Base-by-base conservation (phyloP, 2,888 invertebrate species). In the Acronicta aceris region DNA sequence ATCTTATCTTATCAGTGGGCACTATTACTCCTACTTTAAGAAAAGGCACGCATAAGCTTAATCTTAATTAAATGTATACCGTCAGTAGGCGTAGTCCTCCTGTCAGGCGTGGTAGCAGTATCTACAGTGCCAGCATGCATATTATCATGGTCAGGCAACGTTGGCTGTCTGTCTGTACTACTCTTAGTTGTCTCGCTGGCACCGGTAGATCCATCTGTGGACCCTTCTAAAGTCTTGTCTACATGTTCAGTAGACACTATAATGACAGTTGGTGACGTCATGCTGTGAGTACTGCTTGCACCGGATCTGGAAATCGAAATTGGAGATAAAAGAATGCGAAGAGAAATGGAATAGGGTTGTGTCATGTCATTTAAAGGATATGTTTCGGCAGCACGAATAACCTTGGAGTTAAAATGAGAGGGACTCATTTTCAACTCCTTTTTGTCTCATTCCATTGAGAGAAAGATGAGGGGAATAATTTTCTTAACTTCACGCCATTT, bases 81-180 rank as follows among this genome's bases (percentile, higher is more conserved):
- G 58, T 91, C 92, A 59, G 89, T 90, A 36, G 91, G 90, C 0
- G 94, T 93, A 9, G 94, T 93, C 21, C 87, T 84, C 33, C 84
- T 85, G 1, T 90, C 91, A 0, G 87, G 85, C 0, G 87, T 81
- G 0, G 89, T 87, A 0, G 81, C 87, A 30, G 80, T 76, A 27
- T 87, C 89, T 0, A 86, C 64, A 0, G 93, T 93, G 0, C 89
- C 91, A 2, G 92, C 92, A 49, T 93, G 92, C 86, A 94, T 91
- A 47, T 93, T 92, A 10, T 89, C 94, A 59, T 93, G 93, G 50
- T 94, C 94, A 0, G 87, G 90, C 0, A 86, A 74, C 0, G 94
- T 90, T 0, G 90, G 87, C 5, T 76, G 82, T 0, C 76, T 66
- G 30, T 82, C 84, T 1, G 85, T 84, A 15, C 66, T 77, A 36